A percentile compares a stretch with the other conserved stretches of the same genome.
Conservation (phyloP, 1,140 invertebrate species). For the Temnothorax longispinosus region DNA sequence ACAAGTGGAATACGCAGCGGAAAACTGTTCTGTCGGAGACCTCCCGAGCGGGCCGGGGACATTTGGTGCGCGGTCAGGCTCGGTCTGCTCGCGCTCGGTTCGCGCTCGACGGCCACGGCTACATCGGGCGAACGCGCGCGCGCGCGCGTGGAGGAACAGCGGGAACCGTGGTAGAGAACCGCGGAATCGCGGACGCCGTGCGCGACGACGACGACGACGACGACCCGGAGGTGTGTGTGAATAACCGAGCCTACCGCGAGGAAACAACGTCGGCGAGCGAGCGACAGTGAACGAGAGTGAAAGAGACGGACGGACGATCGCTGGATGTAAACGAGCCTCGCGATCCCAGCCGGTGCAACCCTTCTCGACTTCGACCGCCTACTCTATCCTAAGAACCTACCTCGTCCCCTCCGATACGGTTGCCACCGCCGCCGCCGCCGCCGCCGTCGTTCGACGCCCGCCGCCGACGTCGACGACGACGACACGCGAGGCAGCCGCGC, state of each 20-base stretch:
- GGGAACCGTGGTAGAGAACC: neutral
- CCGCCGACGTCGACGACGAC: conserved; percentile 59
- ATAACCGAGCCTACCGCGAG: neutral
- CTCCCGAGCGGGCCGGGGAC: conserved; percentile 35
- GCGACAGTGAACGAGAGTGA: neutral
- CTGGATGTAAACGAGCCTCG: neutral
- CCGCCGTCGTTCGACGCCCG: conserved; percentile 53
- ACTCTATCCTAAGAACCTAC: conserved; percentile 8
- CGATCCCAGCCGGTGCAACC: neutral
- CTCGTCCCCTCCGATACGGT: conserved; percentile 22
- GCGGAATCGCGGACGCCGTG: neutral
- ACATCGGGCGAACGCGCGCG: conserved; percentile 37
- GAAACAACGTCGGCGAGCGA: neutral
- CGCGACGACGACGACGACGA: neutral
- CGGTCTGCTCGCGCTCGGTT: neutral
- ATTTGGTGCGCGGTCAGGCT: conserved; percentile 46
- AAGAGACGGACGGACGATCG: neutral
- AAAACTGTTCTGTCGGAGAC: neutral
- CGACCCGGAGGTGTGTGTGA: neutral
- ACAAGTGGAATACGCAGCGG: neutral
- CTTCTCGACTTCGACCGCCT: neutral
- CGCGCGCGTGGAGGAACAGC: conserved; percentile 27
- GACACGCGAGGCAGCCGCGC: conserved; percentile 69
- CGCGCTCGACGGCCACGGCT: conserved; percentile 18
- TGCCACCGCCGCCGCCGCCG: conserved; percentile 30